A percentile compares a stretch with the other conserved stretches of the same genome.
phyloP scores from a whole-genome alignment of 2,113 vertebrate genomes.

The Nycticorax nycticorax region DNA sequence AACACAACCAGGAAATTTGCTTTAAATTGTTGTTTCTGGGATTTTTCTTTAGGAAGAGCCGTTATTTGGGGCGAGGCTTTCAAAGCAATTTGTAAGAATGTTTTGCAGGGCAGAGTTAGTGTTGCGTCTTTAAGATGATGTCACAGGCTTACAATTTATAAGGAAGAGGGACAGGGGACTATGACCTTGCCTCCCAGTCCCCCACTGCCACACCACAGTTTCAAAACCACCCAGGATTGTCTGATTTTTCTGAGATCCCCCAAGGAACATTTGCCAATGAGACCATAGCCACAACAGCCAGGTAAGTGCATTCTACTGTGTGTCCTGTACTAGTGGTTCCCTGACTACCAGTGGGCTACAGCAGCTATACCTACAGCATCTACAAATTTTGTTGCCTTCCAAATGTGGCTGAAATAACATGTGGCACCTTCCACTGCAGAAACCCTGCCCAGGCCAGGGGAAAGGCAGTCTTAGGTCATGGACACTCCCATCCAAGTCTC shows the following conservation, averaged over 20 bases:
- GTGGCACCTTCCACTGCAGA: background rate
- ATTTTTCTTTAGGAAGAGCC: background rate
- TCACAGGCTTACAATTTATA: background rate
- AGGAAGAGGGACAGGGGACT: background rate
- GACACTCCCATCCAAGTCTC: background rate
- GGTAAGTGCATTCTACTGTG: background rate
- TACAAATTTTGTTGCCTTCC: background rate
- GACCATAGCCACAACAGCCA: background rate
- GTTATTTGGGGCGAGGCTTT: background rate
- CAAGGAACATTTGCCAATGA: background rate
- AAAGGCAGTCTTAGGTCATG: background rate
- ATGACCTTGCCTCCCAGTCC: background rate
- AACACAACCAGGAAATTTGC: background rate
- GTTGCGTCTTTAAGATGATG: background rate
- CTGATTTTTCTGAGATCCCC: background rate
- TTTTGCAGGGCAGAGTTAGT: background rate
- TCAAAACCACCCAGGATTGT: background rate
- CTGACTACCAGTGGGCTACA: background rate
- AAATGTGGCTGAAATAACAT: background rate
- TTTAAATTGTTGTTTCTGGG: background rate
- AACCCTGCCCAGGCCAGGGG: background rate
- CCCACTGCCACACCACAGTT: background rate
- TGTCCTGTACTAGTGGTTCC: background rate
- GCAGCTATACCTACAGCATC: rapidly evolving
- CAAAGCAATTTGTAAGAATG: background rate